Evolutionary conservation across 2,797 vertebrate species (phyloP).

Genomic region (Melopsittacus undulatus): DNA sequence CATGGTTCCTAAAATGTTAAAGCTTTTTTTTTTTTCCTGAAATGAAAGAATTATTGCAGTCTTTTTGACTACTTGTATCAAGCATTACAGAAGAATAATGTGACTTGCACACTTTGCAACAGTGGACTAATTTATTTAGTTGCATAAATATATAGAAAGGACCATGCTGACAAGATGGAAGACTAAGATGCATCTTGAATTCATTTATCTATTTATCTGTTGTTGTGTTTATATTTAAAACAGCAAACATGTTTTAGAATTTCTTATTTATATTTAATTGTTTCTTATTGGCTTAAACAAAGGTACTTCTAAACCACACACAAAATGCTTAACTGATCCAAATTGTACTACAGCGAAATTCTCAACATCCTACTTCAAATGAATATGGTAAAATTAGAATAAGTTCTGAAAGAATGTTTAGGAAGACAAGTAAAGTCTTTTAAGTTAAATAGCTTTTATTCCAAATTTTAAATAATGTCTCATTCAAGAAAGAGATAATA

Average conservation of each 20-base stretch:
- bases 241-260: neutral
- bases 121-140: neutral
- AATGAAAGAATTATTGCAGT: slow-evolving; percentile 8
- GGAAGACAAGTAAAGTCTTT: neutral
- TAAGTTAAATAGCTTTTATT: neutral
- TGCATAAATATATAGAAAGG: neutral
- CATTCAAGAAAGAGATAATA: neutral
- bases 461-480: neutral
- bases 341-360: neutral
- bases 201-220: neutral
- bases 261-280: neutral
- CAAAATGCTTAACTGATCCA: neutral
- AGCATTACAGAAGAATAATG: neutral
- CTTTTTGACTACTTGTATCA: neutral
- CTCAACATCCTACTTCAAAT: neutral
- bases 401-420: neutral
- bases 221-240: neutral
- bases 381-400: neutral
- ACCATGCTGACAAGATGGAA: neutral
- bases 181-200: neutral
- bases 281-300: neutral
- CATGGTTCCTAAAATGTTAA: slow-evolving; percentile 55
- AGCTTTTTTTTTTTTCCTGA: slow-evolving; percentile 1
- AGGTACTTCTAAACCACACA: neutral
- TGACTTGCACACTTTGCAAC: neutral